phyloP scores from a whole-genome alignment of 2,888 invertebrate species.

The Eristalis tenax region DNA sequence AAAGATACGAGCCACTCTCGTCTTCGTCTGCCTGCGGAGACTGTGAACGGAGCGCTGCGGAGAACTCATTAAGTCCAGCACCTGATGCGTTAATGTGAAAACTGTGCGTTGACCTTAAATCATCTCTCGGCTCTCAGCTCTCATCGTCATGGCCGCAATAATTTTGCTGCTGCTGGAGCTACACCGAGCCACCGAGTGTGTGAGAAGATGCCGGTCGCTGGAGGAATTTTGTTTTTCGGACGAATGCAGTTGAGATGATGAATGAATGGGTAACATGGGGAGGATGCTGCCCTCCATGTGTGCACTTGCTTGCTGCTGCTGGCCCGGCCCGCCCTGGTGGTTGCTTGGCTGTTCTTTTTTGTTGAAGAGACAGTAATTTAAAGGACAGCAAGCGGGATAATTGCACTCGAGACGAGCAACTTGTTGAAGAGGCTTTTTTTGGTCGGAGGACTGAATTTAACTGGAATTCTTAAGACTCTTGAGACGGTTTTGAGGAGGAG shows the following conservation, averaged over 20 bases:
- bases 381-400: conserved; percentile 43
- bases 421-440: not conserved
- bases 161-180: not conserved
- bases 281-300: conserved; percentile 35
- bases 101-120: conserved; percentile 61
- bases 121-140: conserved; percentile 25
- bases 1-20: conserved; percentile 7
- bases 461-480: conserved; percentile 31
- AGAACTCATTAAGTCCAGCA: conserved; percentile 60
- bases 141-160: conserved; percentile 37
- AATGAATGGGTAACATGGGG: conserved; percentile 46
- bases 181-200: not conserved
- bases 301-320: conserved; percentile 7
- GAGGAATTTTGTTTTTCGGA: conserved; percentile 9
- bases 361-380: conserved; percentile 14
- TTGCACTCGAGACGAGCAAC: conserved; percentile 26
- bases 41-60: not conserved
- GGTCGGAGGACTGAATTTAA: conserved; percentile 12
- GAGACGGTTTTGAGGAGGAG: conserved; percentile 15
- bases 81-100: conserved; percentile 63
- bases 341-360: conserved; percentile 3
- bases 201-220: not conserved
- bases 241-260: conserved; percentile 36
- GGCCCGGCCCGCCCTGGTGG: not conserved
- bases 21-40: not conserved